Base-by-base conservation (phyloP, 2,888 invertebrate genomes). In the Agrotis segetum region DNA sequence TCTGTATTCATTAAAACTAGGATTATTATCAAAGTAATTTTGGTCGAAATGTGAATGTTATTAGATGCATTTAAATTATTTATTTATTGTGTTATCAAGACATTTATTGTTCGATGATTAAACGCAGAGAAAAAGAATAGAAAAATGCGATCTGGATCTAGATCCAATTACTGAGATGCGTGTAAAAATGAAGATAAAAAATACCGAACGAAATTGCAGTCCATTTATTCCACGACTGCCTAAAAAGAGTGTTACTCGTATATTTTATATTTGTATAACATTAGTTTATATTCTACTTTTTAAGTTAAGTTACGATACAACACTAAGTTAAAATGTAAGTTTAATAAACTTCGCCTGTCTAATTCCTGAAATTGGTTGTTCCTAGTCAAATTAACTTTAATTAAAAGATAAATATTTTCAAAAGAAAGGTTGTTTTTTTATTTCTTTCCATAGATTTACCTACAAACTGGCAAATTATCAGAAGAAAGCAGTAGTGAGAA, bases 341-440 rank as follows among this genome's bases (percentile, higher is more conserved):
- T 47, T 55, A 74, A 58, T 55, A 74, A 58, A 53, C 47, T 19
- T 52, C 17, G 19, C 70, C 40, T 75, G 46, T 71, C 11, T 67
- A 13, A 67, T 61, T 46, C 34, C 46, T 58, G 13, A 69, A 67
- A 53, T 59, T 62, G 9, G 3, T 63, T 75, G 60, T 40, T 69
- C 61, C 79, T 79, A 79, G 79, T 79, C 79, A 79, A 69, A 58
- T 66, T 67, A 79, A 75, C 52, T 6, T 34, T 29, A 61, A n/a
- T 55, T 58, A 34, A 24, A 53, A 59, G 66, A 44, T 50, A 50
- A 47, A 52, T 24, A 21, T 55, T 50, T 19, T 67, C n/a, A 59
- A 77, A 24, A 34, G 13, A 63, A 60, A 44, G 0, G 0, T 0
- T 1, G 16, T 29, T 16, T 29, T 14, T 44, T 61, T 56, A 21